Base-by-base conservation (phyloP, 2,113 vertebrate genomes). In the Callorhinus ursinus region DNA sequence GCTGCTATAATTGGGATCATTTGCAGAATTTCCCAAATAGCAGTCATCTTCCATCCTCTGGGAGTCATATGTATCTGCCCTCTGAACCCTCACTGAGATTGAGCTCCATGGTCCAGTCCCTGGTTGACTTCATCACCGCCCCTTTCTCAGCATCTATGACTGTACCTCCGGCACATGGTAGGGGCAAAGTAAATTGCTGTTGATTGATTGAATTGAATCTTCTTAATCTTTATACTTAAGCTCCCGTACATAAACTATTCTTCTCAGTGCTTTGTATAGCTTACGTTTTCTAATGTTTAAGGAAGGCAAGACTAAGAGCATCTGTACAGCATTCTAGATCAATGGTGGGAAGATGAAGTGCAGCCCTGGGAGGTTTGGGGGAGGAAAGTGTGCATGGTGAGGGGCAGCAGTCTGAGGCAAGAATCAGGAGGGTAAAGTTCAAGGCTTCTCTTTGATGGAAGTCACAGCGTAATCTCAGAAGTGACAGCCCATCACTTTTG, bases 271-370 rank as follows among this genome's bases (percentile, higher is more conserved):
- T 82, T 92, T 39, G 22, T 57, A 22, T 42, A n/a, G 46, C 18
- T 46, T 85, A 76, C 36, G n/a, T 92, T 88, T 39, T 84, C 61
- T 88, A 42, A 71, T 83, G 51, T 84, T 94, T 67, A 80, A 84
- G 80, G 59, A 81, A 92, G 39, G 46, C 79, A 57, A 63, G 65
- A 74, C 26, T 46, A 39, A 53, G 74, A 53, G 39, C 53, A 51
- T 4, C 51, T 46, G 2, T 71, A 21, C 7, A 51, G 88, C 74
- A n/a, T 26, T 91, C 82, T 53, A 21, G 53, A 14, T 76, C 71
- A 61, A 1, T 15, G 26, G 74, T 36, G n/a, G 51, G 42, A 88
- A 72, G 46, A 28, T 22, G 21, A 33, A 76, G 42, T 15, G 10
- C 39, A 90, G 63, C 28, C 24, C 31, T 42, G 12, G 57, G 65